These are phyloP conservation scores for Danio tinwini DNA, from an alignment of 2,797 vertebrate species.

Conservation along the genomic window DNA sequence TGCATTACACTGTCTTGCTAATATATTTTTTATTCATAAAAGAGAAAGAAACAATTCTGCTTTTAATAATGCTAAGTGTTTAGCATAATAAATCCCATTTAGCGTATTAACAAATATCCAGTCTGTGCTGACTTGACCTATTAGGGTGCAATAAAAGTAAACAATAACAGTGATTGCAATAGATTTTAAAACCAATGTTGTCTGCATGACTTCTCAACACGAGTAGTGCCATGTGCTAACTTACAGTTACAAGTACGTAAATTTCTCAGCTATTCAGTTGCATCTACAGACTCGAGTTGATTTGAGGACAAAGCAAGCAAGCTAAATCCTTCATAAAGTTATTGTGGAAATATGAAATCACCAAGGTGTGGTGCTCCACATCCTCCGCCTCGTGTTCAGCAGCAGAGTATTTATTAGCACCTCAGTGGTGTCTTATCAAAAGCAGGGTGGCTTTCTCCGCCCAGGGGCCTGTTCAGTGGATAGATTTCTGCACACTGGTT, in stretches of 20 bases:
- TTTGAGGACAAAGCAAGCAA: slow-evolving; percentile 37
- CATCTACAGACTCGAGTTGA: slow-evolving; percentile 36
- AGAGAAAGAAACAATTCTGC: background rate
- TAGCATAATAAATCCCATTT: slow-evolving; percentile 28
- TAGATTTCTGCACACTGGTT: slow-evolving; percentile 47
- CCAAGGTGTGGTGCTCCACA: slow-evolving; percentile 30
- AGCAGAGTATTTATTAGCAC: slow-evolving; percentile 36
- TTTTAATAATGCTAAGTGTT: slow-evolving; percentile 1
- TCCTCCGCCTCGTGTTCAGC: slow-evolving; percentile 34
- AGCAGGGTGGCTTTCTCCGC: slow-evolving; percentile 47
- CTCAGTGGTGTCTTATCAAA: slow-evolving; percentile 53
- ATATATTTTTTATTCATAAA: background rate
- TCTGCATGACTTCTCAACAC: slow-evolving; percentile 25
- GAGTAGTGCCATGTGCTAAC: slow-evolving; percentile 7
- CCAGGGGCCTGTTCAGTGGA: slow-evolving; percentile 42
- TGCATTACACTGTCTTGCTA: background rate
- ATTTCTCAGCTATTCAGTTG: background rate
- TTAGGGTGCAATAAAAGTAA: background rate
- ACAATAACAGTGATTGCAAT: background rate
- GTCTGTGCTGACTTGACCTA: background rate
- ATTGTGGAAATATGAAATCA: slow-evolving; percentile 1
- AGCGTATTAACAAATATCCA: background rate
- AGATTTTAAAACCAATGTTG: background rate
- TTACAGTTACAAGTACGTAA: slow-evolving; percentile 5
- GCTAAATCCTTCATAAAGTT: slow-evolving; percentile 14